Percentiles rank a stretch among this genome's conserved stretches.
Conservation (phyloP, 2,113 vertebrate species). For the Equus quagga region DNA sequence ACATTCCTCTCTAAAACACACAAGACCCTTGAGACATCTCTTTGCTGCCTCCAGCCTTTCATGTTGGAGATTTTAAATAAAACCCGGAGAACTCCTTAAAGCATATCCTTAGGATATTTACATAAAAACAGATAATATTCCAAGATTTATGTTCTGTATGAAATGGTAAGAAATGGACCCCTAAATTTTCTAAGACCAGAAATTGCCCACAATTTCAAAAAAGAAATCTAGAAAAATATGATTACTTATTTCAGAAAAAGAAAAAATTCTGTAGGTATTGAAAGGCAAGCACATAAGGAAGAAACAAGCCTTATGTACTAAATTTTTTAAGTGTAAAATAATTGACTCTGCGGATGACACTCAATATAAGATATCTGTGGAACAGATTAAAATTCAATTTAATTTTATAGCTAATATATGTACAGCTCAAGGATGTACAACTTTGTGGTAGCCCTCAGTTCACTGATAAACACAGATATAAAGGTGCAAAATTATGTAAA, state of each 20-base stretch:
- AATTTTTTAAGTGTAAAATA: background rate
- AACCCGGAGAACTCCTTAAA: conserved; percentile 56
- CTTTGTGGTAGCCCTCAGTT: background rate
- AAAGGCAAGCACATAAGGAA: background rate
- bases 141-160: background rate
- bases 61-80: conserved; percentile 69
- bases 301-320: background rate
- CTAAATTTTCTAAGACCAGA: conserved; percentile 4
- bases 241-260: background rate
- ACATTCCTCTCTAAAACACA: conserved; percentile 70
- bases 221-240: background rate
- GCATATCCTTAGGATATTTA: conserved; percentile 47
- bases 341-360: background rate
- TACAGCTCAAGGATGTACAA: background rate
- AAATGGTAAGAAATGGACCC: conserved; percentile 49
- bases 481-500: background rate
- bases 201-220: background rate
- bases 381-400: conserved; percentile 27
- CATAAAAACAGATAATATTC: conserved; percentile 53
- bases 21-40: conserved; percentile 73
- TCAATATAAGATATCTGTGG: background rate
- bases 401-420: background rate
- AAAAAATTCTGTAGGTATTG: background rate
- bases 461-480: background rate
- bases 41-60: conserved; percentile 55